A percentile compares a stretch with the other conserved stretches of the same genome.
phyloP scores from a whole-genome alignment of 2,888 invertebrate species.

The Alviniconcha strummeri region DNA sequence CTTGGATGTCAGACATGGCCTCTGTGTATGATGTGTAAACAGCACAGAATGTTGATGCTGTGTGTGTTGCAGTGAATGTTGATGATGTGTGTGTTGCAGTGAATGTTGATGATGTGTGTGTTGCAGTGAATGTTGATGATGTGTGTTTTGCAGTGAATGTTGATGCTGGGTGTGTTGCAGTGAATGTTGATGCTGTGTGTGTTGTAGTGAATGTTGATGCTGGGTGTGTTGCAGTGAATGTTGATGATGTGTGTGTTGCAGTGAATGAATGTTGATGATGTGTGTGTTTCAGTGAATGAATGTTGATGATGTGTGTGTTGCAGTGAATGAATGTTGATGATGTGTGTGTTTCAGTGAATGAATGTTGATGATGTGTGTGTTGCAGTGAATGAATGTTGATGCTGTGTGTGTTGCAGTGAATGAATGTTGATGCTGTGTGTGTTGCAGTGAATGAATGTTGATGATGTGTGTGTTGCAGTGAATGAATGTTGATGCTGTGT shows the following conservation, averaged over 20 bases:
- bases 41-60: neutral
- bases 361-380: neutral
- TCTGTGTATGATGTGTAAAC: neutral
- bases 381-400: neutral
- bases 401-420: neutral
- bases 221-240: conserved; percentile 68
- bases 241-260: neutral
- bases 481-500: neutral
- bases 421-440: neutral
- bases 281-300: neutral
- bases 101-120: neutral
- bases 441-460: neutral
- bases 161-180: conserved; percentile 83
- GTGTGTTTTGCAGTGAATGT: neutral
- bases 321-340: conserved; percentile 82
- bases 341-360: conserved; percentile 76
- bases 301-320: neutral
- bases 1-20: too few species aligned
- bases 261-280: neutral
- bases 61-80: neutral
- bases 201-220: conserved; percentile 77
- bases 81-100: neutral
- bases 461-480: neutral
- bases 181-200: conserved; percentile 28
- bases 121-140: neutral